Evolutionary conservation across 2,888 invertebrate genomes (phyloP), one percentile per base, ranked within the genome.

Genomic region (Augiades crinisus): DNA sequence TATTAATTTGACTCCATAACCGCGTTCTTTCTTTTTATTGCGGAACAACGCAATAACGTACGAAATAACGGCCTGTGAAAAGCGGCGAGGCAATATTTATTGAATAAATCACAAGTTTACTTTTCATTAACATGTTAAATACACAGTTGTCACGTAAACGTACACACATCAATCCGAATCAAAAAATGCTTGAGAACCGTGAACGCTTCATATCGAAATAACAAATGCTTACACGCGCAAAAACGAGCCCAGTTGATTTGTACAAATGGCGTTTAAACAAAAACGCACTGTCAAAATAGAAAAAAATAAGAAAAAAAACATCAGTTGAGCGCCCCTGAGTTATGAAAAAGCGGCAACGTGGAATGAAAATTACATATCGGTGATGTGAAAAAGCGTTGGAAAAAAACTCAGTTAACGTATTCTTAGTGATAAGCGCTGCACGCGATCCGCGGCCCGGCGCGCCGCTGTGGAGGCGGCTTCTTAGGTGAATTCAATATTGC

Each of bases 321-420:
- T 38, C 31, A 52, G 77, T 75, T 71, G 59, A 58, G 72, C 76
- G 72, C 78, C 79, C 77, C 81, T 83, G 82, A 49, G 54, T 53
- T 54, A 64, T 75, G 78, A 82, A 83, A 81, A 81, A 82, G 67
- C 63, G 58, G 64, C 55, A 61, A 63, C 60, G 65, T 58, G 66
- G 75, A 78, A 82, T 81, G 81, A 75, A 82, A 82, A 83, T 78
- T 79, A 71, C 73, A 66, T 67, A 71, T 64, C 57, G 67, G 33
- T 62, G 64, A 69, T 72, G 72, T 74, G 79, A 82, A 83, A 83
- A 83, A 81, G 67, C 56, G 47, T 45, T 14, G 57, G 60, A 68
- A 78, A 78, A 81, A 63, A 59, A 58, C 54, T 21, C 54, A 59
- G 63, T 65, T 68, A 69, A 64, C 64, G 70, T 72, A 67, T 68